Evolutionary conservation across 2,113 vertebrate genomes (phyloP), one percentile per base, ranked within the genome.

Genomic region (Osmerus mordax): DNA sequence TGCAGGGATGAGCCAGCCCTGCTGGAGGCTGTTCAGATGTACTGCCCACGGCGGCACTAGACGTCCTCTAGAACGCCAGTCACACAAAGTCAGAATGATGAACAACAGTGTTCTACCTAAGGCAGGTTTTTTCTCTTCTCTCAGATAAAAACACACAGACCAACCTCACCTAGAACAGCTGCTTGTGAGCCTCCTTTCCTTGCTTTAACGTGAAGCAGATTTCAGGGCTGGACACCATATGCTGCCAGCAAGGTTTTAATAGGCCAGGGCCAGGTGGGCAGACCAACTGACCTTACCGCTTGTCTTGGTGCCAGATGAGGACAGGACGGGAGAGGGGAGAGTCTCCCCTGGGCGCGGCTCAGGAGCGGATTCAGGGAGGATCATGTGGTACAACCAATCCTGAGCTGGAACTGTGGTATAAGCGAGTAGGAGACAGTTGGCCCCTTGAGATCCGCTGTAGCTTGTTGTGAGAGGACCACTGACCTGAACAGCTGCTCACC

Each of bases 81-180:
- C 23, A 25, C 8, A 13, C 23, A 29, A 13, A 15, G 21, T 25
- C 15, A 13, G 12, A 62, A 25, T 29, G 11, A 62, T 25, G 60
- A 62, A 62, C 60, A 62, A 62, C 23, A 25, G 60, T 62, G 5
- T 62, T 28, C 1, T 11, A 9, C 41, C 41, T 12, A 12, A 12
- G 41, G 41, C 41, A 8, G 41, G 12, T 47, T 47, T 36, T 47
- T 5, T 47, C 1, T 47, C 25, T 9, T 47, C 25, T 18, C 28
- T 36, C 18, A 8, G 13, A n/a, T 2, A 18, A 18, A 8, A 18
- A 56, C 5, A 56, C 3, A n/a, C 15, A 25, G 25, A 52, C 52
- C 70, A 77, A 82, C 78, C 84, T 85, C 84, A 87, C 87, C 89
- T 86, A 79, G 76, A 76, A 81, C 72, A 77, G 83, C 80, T 47